Conservation (phyloP, 1,140 invertebrate genomes). For the Halesus radiatus region DNA sequence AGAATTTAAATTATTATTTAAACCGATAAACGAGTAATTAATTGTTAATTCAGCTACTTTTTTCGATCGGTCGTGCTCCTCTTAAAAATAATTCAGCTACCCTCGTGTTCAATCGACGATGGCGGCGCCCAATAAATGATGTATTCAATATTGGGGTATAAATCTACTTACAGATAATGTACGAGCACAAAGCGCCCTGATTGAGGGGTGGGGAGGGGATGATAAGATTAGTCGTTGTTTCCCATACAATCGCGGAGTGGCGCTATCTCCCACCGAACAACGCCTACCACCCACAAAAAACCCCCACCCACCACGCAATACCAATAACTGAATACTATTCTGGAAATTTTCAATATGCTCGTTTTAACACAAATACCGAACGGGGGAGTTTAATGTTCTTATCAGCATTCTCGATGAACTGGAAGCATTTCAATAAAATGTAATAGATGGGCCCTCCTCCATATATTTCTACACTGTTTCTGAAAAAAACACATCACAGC, state of each 20-base stretch:
- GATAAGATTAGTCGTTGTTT: conserved; percentile 58
- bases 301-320: background rate
- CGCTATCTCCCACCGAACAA: conserved; percentile 13
- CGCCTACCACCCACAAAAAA: no score
- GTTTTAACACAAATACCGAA: conserved; percentile 27
- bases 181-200: conserved; percentile 52
- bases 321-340: conserved; percentile 15
- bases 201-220: conserved; percentile 50
- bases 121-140: conserved; percentile 41
- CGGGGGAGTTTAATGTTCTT: conserved; percentile 12
- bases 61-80: no score
- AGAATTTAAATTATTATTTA: no score
- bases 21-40: no score
- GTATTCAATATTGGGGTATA: conserved; percentile 56
- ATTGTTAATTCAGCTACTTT: no score
- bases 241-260: conserved; percentile 50
- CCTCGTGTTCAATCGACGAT: background rate
- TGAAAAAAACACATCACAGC: no score
- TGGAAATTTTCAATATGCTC: conserved; percentile 39
- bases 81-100: background rate
- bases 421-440: no score
- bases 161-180: conserved; percentile 57
- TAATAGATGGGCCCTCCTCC: no score
- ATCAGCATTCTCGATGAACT: background rate
- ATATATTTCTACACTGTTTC: no score